Conservation (phyloP, 2,113 vertebrate genomes). For the Polypterus senegalus region DNA sequence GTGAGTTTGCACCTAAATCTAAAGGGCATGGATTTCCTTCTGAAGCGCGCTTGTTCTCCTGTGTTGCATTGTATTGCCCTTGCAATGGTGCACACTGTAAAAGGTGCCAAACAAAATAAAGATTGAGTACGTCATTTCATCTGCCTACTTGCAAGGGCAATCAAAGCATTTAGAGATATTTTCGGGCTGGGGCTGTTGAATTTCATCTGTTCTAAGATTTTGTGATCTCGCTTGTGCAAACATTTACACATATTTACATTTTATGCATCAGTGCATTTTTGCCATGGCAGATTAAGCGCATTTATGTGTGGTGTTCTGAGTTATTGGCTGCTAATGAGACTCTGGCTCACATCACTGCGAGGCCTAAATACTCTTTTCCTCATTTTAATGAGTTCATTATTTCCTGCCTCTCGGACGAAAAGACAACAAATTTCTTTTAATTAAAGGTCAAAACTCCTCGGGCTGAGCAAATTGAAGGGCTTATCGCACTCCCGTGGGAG, state of each 20-base stretch:
- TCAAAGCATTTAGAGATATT: too few species aligned
- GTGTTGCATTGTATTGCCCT: too few species aligned
- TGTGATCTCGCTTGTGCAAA: constrained; percentile 29
- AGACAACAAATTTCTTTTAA: constrained; percentile 74
- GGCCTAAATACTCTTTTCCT: constrained; percentile 61
- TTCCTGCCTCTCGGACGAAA: constrained; percentile 77
- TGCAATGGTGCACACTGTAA: too few species aligned
- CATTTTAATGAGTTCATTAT: constrained; percentile 95
- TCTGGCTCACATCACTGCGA: constrained; percentile 51
- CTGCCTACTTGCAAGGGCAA: too few species aligned
- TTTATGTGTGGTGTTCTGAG: constrained; percentile 62
- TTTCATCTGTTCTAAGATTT: too few species aligned
- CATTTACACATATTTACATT: constrained; percentile 62
- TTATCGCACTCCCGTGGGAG: constrained; percentile 42
- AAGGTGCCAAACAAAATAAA: too few species aligned
- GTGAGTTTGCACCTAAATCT: too few species aligned
- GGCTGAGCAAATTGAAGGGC: constrained; percentile 43
- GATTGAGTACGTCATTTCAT: too few species aligned
- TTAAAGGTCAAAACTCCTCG: constrained; percentile 67
- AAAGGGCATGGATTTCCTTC: too few species aligned
- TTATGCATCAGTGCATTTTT: constrained; percentile 54
- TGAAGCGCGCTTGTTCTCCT: too few species aligned
- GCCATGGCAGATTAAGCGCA: constrained; percentile 55
- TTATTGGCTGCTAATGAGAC: constrained; percentile 65
- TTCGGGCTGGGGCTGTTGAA: too few species aligned